phyloP scores from a whole-genome alignment of 2,113 vertebrate genomes.

The Muntiacus reevesi region DNA sequence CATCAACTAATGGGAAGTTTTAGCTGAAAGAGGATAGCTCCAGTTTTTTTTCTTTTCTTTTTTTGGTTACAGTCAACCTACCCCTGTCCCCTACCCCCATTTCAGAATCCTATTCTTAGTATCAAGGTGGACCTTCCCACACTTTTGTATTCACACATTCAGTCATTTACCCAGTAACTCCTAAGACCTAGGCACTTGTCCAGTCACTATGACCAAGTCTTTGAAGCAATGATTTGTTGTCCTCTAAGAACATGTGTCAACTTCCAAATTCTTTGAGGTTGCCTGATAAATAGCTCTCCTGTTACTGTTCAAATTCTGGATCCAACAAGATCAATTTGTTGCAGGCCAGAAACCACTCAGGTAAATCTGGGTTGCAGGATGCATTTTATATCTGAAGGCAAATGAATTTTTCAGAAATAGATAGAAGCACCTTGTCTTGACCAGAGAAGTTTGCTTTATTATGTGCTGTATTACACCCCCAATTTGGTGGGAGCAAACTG shows the following conservation, averaged over 20 bases:
- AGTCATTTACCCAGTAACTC: background rate
- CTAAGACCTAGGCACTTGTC: background rate
- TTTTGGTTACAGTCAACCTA: background rate
- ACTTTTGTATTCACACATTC: background rate
- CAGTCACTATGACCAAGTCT: background rate
- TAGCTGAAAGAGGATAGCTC: background rate
- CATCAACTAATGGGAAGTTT: background rate
- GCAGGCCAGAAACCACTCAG: background rate
- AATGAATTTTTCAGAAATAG: background rate
- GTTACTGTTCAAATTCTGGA: constrained; percentile 5
- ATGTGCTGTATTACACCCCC: background rate
- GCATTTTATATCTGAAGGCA: background rate
- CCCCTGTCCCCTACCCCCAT: background rate
- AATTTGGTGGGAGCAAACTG: background rate
- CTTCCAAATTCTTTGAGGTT: background rate
- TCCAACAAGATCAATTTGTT: background rate
- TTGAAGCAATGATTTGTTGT: background rate
- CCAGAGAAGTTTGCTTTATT: background rate
- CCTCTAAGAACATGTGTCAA: background rate
- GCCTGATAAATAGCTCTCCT: background rate
- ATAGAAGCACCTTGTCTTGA: background rate
- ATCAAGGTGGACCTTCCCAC: background rate
- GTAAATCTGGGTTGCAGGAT: background rate
- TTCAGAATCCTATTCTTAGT: background rate
- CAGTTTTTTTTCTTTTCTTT: background rate